Evolutionary conservation across 2,113 vertebrate genomes (phyloP), one percentile per base, ranked within the genome.

Genomic region (Merops nubicus): DNA sequence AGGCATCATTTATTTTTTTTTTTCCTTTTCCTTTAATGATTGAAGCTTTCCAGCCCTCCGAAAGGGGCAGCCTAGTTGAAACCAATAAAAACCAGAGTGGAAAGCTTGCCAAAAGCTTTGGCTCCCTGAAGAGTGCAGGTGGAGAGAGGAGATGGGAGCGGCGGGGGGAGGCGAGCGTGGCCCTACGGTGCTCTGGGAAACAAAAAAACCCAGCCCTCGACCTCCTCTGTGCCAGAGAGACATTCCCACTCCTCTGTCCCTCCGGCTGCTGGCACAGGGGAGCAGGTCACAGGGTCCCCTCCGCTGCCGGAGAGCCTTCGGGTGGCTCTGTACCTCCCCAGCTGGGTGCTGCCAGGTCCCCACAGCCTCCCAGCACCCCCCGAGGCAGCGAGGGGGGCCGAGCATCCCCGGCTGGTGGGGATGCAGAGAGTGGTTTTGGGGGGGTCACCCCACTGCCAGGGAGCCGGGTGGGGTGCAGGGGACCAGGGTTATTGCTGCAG

Each of bases 71-170:
- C 96, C 97, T 97, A 97, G 98, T 97, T 95, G 96, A 97, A 98
- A 98, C 97, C 97, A 96, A 96, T 98, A 97, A 98, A 98, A 98
- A 96, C 38, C 59, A 85, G 96, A 97, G 97, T 12, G 83, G 95
- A 95, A 93, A 85, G 70, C 88, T 97, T 98, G 98, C 98, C 98
- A 98, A 98, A 87, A 98, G 96, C 92, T 96, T 98, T 94, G 94
- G 96, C 97, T 98, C 98, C 98, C 98, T 59, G 93, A 97, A 90
- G 98, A 98, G 98, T 72, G 69, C 98, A 98, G 98, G 98, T 98
- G 98, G 98, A 98, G 97, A 97, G 97, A 97, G 90, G 96, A 96
- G 97, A 97, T 97, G 97, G 96, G 97, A 96, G 96, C 97, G 28
- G 78, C 28, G 31, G 97, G 97, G 95, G 72, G 89, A 97, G 94